Conservation (phyloP, 92 coral and sea anemone species). For the Porites rus region DNA sequence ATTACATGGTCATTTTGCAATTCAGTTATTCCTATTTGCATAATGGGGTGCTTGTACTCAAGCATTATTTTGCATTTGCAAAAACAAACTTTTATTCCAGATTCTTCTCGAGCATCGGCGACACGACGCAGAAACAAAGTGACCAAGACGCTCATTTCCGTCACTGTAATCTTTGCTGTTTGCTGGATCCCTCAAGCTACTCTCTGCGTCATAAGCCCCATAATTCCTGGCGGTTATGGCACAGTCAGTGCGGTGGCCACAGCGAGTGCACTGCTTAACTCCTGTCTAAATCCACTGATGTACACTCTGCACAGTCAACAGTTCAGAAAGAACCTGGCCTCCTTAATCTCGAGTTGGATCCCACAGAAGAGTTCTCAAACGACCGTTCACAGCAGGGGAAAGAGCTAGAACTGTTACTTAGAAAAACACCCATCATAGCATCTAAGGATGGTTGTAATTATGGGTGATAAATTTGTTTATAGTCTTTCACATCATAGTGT, state of each 20-base stretch:
- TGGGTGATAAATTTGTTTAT: too few relatives aligned
- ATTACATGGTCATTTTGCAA: constrained; percentile 7
- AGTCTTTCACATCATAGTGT: too few relatives aligned
- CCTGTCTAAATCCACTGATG: constrained; percentile 35
- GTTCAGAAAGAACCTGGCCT: constrained; percentile 29
- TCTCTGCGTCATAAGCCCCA: constrained; percentile 13
- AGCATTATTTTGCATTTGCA: constrained; percentile 20
- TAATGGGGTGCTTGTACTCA: constrained; percentile 39
- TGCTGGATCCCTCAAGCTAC: constrained; percentile 33
- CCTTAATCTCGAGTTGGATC: not conserved
- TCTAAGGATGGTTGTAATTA: too few relatives aligned
- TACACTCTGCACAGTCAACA: constrained; percentile 35
- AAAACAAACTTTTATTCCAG: constrained; percentile 1
- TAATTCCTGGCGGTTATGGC: constrained; percentile 22
- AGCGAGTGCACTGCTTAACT: constrained; percentile 21
- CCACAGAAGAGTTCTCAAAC: not conserved
- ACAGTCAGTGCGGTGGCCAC: not conserved
- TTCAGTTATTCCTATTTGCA: constrained; percentile 21
- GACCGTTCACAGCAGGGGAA: not conserved
- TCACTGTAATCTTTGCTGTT: constrained; percentile 12
- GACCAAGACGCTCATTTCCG: constrained; percentile 34
- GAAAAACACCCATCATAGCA: too few relatives aligned
- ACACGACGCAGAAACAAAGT: constrained; percentile 8
- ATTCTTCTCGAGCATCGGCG: not conserved
- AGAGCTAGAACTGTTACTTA: too few relatives aligned